Percentiles rank a stretch among this genome's conserved stretches.
Evolutionary conservation across 2,797 vertebrate species (phyloP).

Genomic region (Antrozous pallidus): DNA sequence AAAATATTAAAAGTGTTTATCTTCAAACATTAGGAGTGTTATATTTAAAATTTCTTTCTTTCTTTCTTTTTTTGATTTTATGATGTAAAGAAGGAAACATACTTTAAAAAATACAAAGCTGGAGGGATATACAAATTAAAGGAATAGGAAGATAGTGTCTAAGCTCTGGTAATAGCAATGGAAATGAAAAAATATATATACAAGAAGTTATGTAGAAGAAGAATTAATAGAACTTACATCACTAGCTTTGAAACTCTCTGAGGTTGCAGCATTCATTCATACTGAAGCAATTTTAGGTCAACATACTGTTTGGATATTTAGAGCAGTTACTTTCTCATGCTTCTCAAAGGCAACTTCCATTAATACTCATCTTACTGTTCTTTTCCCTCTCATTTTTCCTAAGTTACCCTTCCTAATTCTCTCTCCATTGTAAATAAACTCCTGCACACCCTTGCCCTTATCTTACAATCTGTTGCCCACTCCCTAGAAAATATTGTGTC

Average conservation of each 20-base stretch:
- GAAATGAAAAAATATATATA: not conserved
- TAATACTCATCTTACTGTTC: not conserved
- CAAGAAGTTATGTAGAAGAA: not conserved
- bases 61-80: not conserved
- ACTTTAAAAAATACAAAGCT: not conserved
- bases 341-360: not conserved
- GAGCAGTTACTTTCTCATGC: not conserved
- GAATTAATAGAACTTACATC: not conserved
- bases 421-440: not conserved
- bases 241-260: not conserved
- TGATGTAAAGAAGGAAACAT: not conserved
- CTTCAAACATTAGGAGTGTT: not conserved
- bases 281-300: not conserved
- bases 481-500: not conserved
- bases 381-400: not conserved
- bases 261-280: not conserved
- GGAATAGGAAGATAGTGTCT: not conserved
- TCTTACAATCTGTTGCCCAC: not conserved
- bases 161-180: not conserved
- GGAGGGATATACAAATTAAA: slow-evolving; percentile 11
- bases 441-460: not conserved
- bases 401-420: not conserved
- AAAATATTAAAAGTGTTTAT: slow-evolving; percentile 1
- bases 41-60: not conserved
- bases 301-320: not conserved